These are phyloP conservation scores for Trissonchulus latispiculum DNA, from an alignment of 2,888 invertebrate species.

Conservation along the genomic window DNA sequence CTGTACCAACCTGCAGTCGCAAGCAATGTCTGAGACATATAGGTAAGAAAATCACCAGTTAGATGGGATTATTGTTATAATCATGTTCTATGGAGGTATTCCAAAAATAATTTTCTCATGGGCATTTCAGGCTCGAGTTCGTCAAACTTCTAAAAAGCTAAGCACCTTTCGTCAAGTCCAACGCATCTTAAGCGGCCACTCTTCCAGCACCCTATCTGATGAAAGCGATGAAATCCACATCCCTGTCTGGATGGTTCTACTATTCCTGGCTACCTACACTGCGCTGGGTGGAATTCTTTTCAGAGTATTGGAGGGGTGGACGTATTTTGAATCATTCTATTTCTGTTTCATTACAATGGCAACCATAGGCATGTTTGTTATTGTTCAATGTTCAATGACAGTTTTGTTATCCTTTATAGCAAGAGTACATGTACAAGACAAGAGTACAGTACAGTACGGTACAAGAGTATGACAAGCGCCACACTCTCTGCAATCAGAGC, in stretches of 20 bases:
- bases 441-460: no score
- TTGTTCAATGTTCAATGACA: no score
- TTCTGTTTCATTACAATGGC: conserved; percentile 22
- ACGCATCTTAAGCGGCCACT: not conserved
- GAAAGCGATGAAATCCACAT: conserved; percentile 16
- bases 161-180: not conserved
- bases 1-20: no score
- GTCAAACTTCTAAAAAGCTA: not conserved
- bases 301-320: conserved; percentile 17
- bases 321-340: conserved; percentile 19
- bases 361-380: conserved; percentile 17
- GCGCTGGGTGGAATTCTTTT: conserved; percentile 16
- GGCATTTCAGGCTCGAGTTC: not conserved
- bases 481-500: no score
- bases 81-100: no score
- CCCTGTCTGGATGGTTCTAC: conserved; percentile 12
- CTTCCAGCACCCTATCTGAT: not conserved
- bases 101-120: no score
- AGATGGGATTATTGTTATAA: no score
- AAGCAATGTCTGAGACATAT: no score
- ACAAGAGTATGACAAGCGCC: no score
- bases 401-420: no score
- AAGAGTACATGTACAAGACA: no score
- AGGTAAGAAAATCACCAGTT: no score
- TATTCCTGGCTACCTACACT: conserved; percentile 16